phyloP scores from a whole-genome alignment of 2,888 invertebrate species.

The Drosophila flavopinicola region DNA sequence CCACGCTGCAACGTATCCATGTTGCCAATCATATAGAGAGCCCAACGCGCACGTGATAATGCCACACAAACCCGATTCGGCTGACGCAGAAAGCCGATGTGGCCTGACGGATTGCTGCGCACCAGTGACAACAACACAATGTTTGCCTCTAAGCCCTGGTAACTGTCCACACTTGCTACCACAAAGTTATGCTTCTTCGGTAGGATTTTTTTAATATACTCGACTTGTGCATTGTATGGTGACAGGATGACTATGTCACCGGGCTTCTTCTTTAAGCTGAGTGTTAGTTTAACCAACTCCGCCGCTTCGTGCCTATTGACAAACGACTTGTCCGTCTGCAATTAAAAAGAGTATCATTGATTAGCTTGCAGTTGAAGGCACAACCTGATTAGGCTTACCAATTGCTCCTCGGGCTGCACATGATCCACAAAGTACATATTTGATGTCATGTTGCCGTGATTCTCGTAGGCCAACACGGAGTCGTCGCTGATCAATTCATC shows the following conservation, averaged over 20 bases:
- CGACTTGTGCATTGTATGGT: conserved; percentile 79
- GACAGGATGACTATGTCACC: conserved; percentile 89
- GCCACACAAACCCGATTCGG: conserved; percentile 91
- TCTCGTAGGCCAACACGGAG: conserved; percentile 85
- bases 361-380: background rate
- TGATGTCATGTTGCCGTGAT: conserved; percentile 87
- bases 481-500: conserved; percentile 86
- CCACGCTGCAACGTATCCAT: conserved; percentile 86
- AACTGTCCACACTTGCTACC: conserved; percentile 90
- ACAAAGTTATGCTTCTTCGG: background rate
- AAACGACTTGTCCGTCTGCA: conserved; percentile 62
- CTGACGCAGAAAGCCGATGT: conserved; percentile 89
- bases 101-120: conserved; percentile 88
- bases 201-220: conserved; percentile 52
- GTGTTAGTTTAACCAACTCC: conserved; percentile 48
- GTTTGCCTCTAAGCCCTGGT: conserved; percentile 92
- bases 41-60: conserved; percentile 89
- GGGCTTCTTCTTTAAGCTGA: conserved; percentile 85
- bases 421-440: conserved; percentile 90
- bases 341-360: background rate
- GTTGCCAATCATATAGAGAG: conserved; percentile 91
- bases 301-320: conserved; percentile 66
- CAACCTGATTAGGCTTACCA: conserved; percentile 78
- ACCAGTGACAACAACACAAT: conserved; percentile 92
- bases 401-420: conserved; percentile 85